Evolutionary conservation across 2,888 invertebrate species (phyloP).

Genomic region (Nomada fabriciana): DNA sequence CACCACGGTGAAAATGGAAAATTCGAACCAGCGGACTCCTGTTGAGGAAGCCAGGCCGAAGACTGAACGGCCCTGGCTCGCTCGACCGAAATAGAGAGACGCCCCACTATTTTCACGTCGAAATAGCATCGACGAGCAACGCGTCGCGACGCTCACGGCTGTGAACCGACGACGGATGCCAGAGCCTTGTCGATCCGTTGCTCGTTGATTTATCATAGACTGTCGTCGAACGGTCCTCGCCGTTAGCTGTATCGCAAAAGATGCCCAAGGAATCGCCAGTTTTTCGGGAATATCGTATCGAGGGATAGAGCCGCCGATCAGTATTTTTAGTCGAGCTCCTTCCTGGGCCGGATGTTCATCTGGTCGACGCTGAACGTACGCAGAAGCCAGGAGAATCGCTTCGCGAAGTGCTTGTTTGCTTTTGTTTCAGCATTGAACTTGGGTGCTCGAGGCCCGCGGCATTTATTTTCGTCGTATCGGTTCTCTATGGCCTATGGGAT

Average conservation of each 20-base stretch:
- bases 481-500: not conserved
- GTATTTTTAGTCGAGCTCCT: conserved; percentile 44
- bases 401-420: conserved; percentile 10
- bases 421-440: conserved; percentile 36
- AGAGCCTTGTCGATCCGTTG: conserved; percentile 60
- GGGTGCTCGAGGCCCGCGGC: not conserved
- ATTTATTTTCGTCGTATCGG: conserved; percentile 23
- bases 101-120: conserved; percentile 75
- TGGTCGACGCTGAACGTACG: not conserved
- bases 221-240: conserved; percentile 9
- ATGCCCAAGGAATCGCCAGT: not conserved
- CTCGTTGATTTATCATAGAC: conserved; percentile 54
- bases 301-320: not conserved
- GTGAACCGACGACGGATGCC: conserved; percentile 49
- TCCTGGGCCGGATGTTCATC: conserved; percentile 2
- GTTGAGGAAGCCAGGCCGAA: conserved; percentile 77
- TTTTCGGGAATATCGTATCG: conserved; percentile 26
- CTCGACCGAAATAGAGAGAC: conserved; percentile 82
- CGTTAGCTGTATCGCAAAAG: conserved; percentile 15
- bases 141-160: conserved; percentile 62
- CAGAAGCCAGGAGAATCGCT: not conserved
- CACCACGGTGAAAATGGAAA: conserved; percentile 34
- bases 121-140: conserved; percentile 65
- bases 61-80: conserved; percentile 80
- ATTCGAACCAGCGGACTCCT: conserved; percentile 68